These are phyloP conservation scores for Amaurobius ferox DNA, from an alignment of 2,888 invertebrate genomes.

Conservation along the genomic window DNA sequence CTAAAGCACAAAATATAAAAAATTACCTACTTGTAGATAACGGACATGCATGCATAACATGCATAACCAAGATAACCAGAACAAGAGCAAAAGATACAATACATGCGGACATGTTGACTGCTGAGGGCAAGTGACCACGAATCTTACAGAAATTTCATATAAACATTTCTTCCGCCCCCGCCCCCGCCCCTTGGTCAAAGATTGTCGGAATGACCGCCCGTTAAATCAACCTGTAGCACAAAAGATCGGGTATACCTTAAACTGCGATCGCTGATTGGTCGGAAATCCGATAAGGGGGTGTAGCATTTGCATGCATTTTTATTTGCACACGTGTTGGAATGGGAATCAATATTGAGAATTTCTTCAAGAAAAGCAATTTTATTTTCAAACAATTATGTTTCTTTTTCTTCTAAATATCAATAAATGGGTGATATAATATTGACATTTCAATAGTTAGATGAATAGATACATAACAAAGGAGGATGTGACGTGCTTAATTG, in stretches of 20 bases:
- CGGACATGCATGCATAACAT: not conserved
- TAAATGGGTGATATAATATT: too few species aligned
- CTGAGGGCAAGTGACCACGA: not conserved
- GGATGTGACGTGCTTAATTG: too few species aligned
- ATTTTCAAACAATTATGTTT: too few species aligned
- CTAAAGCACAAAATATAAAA: not conserved
- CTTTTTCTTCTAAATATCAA: too few species aligned
- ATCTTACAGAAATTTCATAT: not conserved
- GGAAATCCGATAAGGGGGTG: not conserved
- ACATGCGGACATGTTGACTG: not conserved
- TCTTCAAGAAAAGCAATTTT: too few species aligned
- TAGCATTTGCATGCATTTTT: not conserved
- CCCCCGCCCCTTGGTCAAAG: conserved; percentile 12
- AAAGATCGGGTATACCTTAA: not conserved
- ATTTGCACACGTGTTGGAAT: not conserved
- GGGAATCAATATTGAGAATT: not conserved
- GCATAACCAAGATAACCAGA: not conserved
- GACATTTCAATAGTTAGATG: too few species aligned
- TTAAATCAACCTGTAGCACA: conserved; percentile 31
- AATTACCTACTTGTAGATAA: not conserved
- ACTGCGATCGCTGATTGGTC: not conserved
- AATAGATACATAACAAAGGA: too few species aligned
- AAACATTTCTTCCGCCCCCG: not conserved
- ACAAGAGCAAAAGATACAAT: not conserved
- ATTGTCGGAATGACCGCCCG: conserved; percentile 46